Conservation (phyloP, 2,888 invertebrate species). For the Dendrolimus pini region DNA sequence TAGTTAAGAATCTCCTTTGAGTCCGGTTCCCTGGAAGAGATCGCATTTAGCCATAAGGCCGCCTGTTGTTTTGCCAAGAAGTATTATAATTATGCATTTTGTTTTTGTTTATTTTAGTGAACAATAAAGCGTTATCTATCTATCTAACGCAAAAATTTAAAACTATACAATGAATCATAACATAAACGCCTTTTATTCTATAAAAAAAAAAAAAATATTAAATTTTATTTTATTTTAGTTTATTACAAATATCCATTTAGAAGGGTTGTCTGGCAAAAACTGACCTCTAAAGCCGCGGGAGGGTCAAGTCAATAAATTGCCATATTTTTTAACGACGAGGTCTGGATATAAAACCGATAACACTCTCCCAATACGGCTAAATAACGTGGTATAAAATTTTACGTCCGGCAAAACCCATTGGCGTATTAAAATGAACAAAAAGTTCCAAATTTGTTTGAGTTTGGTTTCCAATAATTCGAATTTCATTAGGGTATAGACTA, state of each 20-base stretch:
- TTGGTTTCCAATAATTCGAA: not conserved
- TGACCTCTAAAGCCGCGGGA: constrained; percentile 6
- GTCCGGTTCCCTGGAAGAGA: too few species aligned
- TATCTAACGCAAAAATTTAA: too few species aligned
- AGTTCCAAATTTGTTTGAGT: not conserved
- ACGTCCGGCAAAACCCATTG: constrained; percentile 9
- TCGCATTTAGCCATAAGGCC: too few species aligned
- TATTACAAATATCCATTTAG: not conserved
- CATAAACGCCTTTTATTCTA: too few species aligned
- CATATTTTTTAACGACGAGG: constrained; percentile 23
- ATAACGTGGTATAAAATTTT: constrained; percentile 14
- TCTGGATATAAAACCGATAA: not conserved
- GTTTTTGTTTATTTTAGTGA: too few species aligned
- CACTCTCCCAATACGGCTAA: constrained; percentile 6
- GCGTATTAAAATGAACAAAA: constrained; percentile 10
- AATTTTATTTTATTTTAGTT: too few species aligned
- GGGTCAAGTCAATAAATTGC: constrained; percentile 19
- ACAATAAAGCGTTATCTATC: too few species aligned
- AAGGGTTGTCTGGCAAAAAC: not conserved
- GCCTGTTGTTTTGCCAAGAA: too few species aligned
- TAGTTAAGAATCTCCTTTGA: too few species aligned
- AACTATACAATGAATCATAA: too few species aligned
- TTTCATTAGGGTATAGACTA: not conserved
- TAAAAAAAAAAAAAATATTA: too few species aligned
- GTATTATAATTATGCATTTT: too few species aligned